Conservation (phyloP, 2,797 vertebrate genomes). For the Sandelia bainsii region DNA sequence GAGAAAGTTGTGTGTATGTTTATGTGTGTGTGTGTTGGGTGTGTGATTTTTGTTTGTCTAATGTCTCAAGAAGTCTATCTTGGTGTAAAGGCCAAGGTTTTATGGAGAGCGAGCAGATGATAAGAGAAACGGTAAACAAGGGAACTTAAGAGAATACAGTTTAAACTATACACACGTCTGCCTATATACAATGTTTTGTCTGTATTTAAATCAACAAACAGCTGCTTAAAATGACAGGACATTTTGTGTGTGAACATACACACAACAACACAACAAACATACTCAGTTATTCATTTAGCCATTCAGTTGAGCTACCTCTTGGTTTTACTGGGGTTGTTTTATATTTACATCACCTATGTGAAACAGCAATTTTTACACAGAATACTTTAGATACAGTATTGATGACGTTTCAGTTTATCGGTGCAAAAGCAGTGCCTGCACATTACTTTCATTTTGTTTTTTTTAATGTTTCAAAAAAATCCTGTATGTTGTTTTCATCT, state of each 20-base stretch:
- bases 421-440: conserved; percentile 78
- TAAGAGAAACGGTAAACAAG: conserved; percentile 63
- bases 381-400: conserved; percentile 66
- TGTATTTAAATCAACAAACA: conserved; percentile 79
- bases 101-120: conserved; percentile 65
- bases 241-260: conserved; percentile 57
- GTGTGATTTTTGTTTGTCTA: conserved; percentile 31
- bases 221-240: conserved; percentile 80
- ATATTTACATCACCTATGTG: conserved; percentile 73
- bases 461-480: conserved; percentile 43
- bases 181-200: conserved; percentile 72
- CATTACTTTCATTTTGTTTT: conserved; percentile 52
- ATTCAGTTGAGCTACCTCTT: conserved; percentile 84
- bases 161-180: conserved; percentile 71
- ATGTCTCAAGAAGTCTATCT: conserved; percentile 60
- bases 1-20: conserved; percentile 34
- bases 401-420: conserved; percentile 59
- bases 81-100: conserved; percentile 52
- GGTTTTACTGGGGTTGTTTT: conserved; percentile 79
- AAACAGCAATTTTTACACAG: conserved; percentile 69
- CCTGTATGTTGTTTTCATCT: conserved; percentile 40
- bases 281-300: conserved; percentile 80
- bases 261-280: conserved; percentile 69
- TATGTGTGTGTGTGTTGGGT: conserved; percentile 11
- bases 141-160: conserved; percentile 69